Evolutionary conservation across 1,140 invertebrate genomes (phyloP).

Genomic region (Teleopsis dalmanni): DNA sequence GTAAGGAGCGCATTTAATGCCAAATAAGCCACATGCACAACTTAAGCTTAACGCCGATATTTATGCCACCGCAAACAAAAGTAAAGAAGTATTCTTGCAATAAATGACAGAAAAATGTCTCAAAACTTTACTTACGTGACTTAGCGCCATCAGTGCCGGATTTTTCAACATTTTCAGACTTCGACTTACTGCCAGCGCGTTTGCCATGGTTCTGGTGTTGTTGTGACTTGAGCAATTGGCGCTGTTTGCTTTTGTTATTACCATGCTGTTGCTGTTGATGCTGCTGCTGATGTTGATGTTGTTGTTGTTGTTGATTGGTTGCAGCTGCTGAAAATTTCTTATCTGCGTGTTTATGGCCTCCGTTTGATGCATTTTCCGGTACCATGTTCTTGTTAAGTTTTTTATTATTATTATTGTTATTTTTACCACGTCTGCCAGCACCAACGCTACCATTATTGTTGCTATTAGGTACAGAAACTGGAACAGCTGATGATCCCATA

Average conservation of each 20-base stretch:
- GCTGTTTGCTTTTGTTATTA: constrained; percentile 12
- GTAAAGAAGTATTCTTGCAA: neutral
- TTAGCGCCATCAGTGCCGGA: constrained; percentile 11
- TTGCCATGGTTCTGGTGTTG: constrained; percentile 16
- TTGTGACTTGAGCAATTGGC: constrained; percentile 21
- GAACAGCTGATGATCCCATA: neutral
- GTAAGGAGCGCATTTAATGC: neutral
- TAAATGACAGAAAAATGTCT: neutral
- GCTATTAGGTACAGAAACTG: neutral
- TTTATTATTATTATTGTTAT: constrained; percentile 9
- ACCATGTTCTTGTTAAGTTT: constrained; percentile 7
- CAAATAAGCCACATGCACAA: neutral
- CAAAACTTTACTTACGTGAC: constrained; percentile 13
- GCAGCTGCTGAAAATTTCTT: constrained; percentile 11
- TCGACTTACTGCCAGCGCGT: constrained; percentile 13
- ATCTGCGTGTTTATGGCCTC: constrained; percentile 9
- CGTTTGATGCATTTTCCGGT: constrained; percentile 2
- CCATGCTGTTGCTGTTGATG: neutral
- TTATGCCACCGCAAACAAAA: neutral
- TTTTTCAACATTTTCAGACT: constrained; percentile 16
- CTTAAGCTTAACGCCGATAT: neutral
- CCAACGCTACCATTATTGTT: neutral
- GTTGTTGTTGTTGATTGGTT: constrained; percentile 7
- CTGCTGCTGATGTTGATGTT: constrained; percentile 13
- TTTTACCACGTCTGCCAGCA: neutral